These are phyloP conservation scores for Drosophila jambulina DNA, from an alignment of 1,140 invertebrate genomes.

Conservation along the genomic window DNA sequence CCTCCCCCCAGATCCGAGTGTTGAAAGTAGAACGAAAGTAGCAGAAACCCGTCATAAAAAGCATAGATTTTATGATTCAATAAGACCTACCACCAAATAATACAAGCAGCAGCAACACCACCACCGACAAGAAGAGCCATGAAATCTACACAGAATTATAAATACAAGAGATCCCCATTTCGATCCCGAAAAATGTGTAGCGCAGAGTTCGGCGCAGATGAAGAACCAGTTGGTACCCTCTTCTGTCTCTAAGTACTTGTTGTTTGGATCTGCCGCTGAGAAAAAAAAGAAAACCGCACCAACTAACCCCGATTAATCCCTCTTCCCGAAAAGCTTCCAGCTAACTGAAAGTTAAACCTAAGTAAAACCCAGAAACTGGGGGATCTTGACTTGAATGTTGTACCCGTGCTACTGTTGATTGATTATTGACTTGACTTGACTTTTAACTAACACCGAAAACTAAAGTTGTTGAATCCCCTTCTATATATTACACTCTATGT, in stretches of 20 bases:
- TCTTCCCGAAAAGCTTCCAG: slow-evolving; percentile 29
- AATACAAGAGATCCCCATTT: neutral
- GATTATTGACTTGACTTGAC: slow-evolving; percentile 50
- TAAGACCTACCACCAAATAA: slow-evolving; percentile 24
- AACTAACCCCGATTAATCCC: slow-evolving; percentile 31
- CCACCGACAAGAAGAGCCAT: slow-evolving; percentile 37
- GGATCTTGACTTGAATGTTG: slow-evolving; percentile 62
- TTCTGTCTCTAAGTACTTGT: slow-evolving; percentile 46
- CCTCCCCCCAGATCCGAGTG: slow-evolving; percentile 36
- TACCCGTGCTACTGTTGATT: slow-evolving; percentile 45
- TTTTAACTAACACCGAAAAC: slow-evolving; percentile 50
- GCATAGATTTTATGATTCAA: slow-evolving; percentile 73
- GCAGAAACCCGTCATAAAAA: slow-evolving; percentile 28
- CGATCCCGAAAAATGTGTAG: slow-evolving; percentile 21
- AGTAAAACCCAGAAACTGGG: slow-evolving; percentile 26
- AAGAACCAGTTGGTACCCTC: slow-evolving; percentile 71
- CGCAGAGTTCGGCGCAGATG: slow-evolving; percentile 50
- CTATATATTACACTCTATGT: slow-evolving; percentile 15
- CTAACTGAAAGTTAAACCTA: slow-evolving; percentile 26
- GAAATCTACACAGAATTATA: slow-evolving; percentile 23
- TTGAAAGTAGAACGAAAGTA: slow-evolving; percentile 44
- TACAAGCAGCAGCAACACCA: slow-evolving; percentile 19
- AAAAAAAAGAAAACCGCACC: slow-evolving; percentile 1
- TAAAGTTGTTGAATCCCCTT: slow-evolving; percentile 42
- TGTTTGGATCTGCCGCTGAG: slow-evolving; percentile 59